Percentiles rank a stretch among this genome's conserved stretches.
Evolutionary conservation across 2,888 invertebrate genomes (phyloP).

Genomic region (Sesamia inferens): DNA sequence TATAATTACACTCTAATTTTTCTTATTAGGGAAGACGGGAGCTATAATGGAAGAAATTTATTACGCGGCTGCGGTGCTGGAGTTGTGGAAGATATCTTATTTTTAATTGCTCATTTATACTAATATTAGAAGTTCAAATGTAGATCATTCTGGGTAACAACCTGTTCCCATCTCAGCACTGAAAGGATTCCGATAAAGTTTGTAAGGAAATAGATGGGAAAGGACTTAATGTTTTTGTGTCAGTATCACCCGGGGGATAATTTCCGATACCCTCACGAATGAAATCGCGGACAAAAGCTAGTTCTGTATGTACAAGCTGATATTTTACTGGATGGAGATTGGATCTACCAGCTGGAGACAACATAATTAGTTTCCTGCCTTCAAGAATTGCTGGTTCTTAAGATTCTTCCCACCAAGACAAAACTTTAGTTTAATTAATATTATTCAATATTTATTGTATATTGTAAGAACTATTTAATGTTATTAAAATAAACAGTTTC

Average conservation of each 20-base stretch:
- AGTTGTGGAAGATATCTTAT: neutral
- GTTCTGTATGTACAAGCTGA: neutral
- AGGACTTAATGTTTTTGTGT: neutral
- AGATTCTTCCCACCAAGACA: neutral
- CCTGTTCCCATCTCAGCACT: neutral
- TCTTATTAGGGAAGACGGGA: slow-evolving; percentile 32
- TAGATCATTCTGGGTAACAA: neutral
- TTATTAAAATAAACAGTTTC: neutral
- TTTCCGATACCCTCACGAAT: neutral
- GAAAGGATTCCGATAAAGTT: neutral
- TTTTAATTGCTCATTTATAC: neutral
- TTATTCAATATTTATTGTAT: neutral
- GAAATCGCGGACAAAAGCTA: neutral
- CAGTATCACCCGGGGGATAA: neutral
- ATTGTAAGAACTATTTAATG: neutral
- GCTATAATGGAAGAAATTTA: slow-evolving; percentile 25
- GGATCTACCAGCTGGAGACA: neutral
- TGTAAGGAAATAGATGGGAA: neutral
- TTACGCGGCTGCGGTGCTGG: neutral
- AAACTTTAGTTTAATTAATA: neutral
- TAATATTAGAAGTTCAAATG: neutral
- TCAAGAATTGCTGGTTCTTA: neutral
- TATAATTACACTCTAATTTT: slow-evolving; percentile 53
- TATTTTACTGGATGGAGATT: neutral
- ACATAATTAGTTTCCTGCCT: neutral